Conservation (phyloP, 2,797 vertebrate genomes). For the Siniperca obscura region DNA sequence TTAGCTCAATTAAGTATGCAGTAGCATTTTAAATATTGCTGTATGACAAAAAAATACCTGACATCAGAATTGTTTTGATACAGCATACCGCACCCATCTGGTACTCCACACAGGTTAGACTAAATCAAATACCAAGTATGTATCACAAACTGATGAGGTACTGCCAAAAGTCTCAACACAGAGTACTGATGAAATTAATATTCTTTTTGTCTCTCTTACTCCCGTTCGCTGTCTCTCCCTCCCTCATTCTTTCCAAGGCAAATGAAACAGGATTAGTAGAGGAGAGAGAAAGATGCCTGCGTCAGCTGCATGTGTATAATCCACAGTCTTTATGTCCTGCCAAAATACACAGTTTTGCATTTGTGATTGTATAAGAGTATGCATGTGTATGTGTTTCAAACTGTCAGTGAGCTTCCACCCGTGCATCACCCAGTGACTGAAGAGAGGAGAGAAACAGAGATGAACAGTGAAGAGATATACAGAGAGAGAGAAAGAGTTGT, state of each 20-base stretch:
- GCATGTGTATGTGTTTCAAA: conserved; percentile 35
- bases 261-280: conserved; percentile 82
- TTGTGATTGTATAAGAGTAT: conserved; percentile 43
- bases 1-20: conserved; percentile 6
- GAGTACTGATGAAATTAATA: conserved; percentile 69
- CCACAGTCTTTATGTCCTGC: conserved; percentile 74
- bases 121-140: conserved; percentile 28
- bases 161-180: conserved; percentile 41
- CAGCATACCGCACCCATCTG: conserved; percentile 19
- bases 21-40: not conserved
- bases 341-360: conserved; percentile 72
- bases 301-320: conserved; percentile 79
- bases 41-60: conserved; percentile 5
- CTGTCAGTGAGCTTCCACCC: conserved; percentile 18
- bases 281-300: conserved; percentile 69
- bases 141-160: conserved; percentile 30
- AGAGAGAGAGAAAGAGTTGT: conserved; percentile 2
- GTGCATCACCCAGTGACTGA: conserved; percentile 33
- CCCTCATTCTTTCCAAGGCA: conserved; percentile 68
- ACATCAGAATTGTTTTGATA: conserved; percentile 20
- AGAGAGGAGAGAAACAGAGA: conserved; percentile 46
- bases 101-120: conserved; percentile 23
- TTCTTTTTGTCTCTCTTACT: conserved; percentile 62
- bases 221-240: conserved; percentile 22
- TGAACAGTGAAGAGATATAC: conserved; percentile 24